Percentiles rank a stretch among this genome's conserved stretches.
Conservation (phyloP, 2,113 vertebrate genomes). For the Ia io region DNA sequence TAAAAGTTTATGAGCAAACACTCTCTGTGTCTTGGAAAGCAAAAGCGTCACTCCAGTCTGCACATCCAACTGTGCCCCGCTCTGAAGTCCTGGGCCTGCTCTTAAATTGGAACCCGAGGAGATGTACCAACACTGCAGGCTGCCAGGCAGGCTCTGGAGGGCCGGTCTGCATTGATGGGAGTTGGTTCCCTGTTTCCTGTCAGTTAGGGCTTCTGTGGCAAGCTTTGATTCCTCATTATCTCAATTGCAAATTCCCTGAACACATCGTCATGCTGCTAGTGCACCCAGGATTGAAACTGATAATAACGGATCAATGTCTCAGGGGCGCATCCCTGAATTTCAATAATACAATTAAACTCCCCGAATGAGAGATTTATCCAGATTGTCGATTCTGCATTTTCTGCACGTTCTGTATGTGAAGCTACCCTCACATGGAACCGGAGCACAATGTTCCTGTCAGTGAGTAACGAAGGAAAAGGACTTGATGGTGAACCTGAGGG, state of each 20-base stretch:
- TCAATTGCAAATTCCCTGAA: slow-evolving; percentile 76
- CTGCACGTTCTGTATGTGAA: slow-evolving; percentile 68
- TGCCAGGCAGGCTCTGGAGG: slow-evolving; percentile 74
- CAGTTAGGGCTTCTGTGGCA: slow-evolving; percentile 74
- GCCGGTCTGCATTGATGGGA: slow-evolving; percentile 73
- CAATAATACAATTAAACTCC: slow-evolving; percentile 84
- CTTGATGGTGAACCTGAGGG: slow-evolving; percentile 74
- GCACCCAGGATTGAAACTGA: slow-evolving; percentile 75
- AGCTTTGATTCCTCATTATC: slow-evolving; percentile 81
- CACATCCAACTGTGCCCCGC: slow-evolving; percentile 68
- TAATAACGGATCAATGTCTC: slow-evolving; percentile 80
- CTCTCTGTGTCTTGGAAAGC: slow-evolving; percentile 76
- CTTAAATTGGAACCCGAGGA: slow-evolving; percentile 80
- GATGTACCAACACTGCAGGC: slow-evolving; percentile 58
- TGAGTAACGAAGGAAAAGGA: slow-evolving; percentile 76
- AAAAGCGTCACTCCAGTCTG: slow-evolving; percentile 57
- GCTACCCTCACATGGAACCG: slow-evolving; percentile 57
- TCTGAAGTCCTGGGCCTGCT: slow-evolving; percentile 70
- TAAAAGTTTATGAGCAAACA: slow-evolving; percentile 80
- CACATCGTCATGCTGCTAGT: slow-evolving; percentile 73
- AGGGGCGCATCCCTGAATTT: slow-evolving; percentile 78
- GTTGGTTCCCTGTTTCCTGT: slow-evolving; percentile 81
- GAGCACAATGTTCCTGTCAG: slow-evolving; percentile 56
- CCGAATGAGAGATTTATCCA: slow-evolving; percentile 75
- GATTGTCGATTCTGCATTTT: slow-evolving; percentile 78